phyloP scores from a whole-genome alignment of 2,113 vertebrate genomes.

The Tetrao urogallus region DNA sequence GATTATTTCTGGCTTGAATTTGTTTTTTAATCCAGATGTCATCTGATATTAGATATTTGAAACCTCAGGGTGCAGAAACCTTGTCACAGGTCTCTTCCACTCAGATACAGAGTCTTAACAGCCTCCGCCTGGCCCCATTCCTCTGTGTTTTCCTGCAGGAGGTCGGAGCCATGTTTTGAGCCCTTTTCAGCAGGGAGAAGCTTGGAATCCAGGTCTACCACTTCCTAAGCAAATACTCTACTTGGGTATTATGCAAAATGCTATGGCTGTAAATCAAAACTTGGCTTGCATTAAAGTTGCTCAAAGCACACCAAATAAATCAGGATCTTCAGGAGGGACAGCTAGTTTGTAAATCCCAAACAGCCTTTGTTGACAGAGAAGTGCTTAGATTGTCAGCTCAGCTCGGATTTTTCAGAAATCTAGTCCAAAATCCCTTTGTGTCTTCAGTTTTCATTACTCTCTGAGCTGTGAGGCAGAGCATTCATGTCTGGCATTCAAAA shows the following conservation, averaged over 20 bases:
- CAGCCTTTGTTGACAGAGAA: slow-evolving; percentile 61
- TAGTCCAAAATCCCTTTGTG: slow-evolving; percentile 64
- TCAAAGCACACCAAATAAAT: slow-evolving; percentile 48
- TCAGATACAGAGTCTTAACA: not conserved
- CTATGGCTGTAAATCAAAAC: slow-evolving; percentile 36
- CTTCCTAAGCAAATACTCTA: slow-evolving; percentile 42
- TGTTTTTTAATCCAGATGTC: slow-evolving; percentile 15
- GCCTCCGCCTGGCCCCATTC: not conserved
- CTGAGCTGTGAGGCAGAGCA: not conserved
- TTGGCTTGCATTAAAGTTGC: slow-evolving; percentile 11
- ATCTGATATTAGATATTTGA: not conserved
- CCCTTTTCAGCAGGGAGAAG: slow-evolving; percentile 6
- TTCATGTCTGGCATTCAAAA: slow-evolving; percentile 25
- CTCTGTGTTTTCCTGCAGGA: not conserved
- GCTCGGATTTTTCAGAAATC: slow-evolving; percentile 64
- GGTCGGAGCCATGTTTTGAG: not conserved
- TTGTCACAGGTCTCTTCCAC: not conserved
- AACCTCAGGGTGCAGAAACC: not conserved
- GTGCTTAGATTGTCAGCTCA: slow-evolving; percentile 68
- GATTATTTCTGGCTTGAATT: slow-evolving; percentile 45
- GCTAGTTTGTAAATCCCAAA: slow-evolving; percentile 57
- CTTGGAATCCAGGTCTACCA: slow-evolving; percentile 18
- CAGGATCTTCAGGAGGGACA: slow-evolving; percentile 44
- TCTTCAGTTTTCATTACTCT: slow-evolving; percentile 58
- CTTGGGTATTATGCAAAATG: slow-evolving; percentile 12